phyloP scores from a whole-genome alignment of 2,888 invertebrate genomes.

The Sialis lutaria region DNA sequence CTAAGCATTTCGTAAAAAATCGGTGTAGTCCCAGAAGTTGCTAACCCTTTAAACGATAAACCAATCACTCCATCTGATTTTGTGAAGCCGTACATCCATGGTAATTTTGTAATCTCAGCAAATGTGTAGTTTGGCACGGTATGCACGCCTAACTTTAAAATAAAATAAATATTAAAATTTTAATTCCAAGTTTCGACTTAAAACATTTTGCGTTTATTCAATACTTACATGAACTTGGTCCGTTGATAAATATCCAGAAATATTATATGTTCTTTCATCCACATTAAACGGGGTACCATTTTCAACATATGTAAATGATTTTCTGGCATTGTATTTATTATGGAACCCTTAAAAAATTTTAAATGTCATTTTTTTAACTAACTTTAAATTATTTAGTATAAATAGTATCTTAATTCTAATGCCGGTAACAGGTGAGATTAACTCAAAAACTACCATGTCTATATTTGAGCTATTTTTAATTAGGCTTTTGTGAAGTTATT shows the following conservation, averaged over 20 bases:
- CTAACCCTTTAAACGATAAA: slow-evolving; percentile 35
- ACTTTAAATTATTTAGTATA: too few species aligned
- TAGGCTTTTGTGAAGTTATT: too few species aligned
- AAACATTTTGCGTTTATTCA: background rate
- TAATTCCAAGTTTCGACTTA: slow-evolving; percentile 2
- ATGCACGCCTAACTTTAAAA: slow-evolving; percentile 19
- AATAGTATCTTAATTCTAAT: too few species aligned
- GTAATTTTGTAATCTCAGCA: slow-evolving; percentile 48
- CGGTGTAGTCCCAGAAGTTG: slow-evolving; percentile 35
- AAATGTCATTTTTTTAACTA: background rate
- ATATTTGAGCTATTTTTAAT: too few species aligned
- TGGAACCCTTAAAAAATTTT: slow-evolving; percentile 34
- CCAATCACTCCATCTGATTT: slow-evolving; percentile 59
- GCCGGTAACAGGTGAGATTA: too few species aligned
- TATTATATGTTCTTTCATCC: slow-evolving; percentile 35
- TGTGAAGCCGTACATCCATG: slow-evolving; percentile 42
- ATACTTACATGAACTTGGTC: slow-evolving; percentile 40
- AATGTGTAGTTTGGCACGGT: slow-evolving; percentile 38
- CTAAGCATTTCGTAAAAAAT: slow-evolving; percentile 45
- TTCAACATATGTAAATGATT: slow-evolving; percentile 42
- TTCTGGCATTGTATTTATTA: slow-evolving; percentile 43
- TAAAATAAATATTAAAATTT: slow-evolving; percentile 1
- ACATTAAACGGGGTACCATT: slow-evolving; percentile 40
- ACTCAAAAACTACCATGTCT: too few species aligned
- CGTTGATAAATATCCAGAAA: slow-evolving; percentile 46